Conservation (phyloP, 2,888 invertebrate species). For the Pogonocherus hispidulus region DNA sequence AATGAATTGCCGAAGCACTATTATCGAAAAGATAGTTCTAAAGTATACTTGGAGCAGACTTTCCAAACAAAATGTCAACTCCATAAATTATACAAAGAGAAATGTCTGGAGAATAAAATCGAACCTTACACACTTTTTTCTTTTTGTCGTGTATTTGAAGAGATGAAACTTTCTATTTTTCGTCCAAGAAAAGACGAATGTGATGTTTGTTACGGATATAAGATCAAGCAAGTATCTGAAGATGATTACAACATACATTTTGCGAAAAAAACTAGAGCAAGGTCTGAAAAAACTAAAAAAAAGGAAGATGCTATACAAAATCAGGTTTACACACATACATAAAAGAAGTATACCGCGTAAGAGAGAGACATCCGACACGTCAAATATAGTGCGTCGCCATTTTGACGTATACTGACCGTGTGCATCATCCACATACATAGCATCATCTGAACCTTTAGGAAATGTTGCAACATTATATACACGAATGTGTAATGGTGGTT, state of each 20-base stretch:
- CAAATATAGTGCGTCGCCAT: too few species aligned
- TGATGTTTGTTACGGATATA: too few species aligned
- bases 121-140: conserved; percentile 22
- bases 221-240: too few species aligned
- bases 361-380: too few species aligned
- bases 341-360: too few species aligned
- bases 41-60: conserved; percentile 31
- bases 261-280: conserved; percentile 26
- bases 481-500: too few species aligned
- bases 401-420: too few species aligned
- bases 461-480: too few species aligned
- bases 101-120: conserved; percentile 16
- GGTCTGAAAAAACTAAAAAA: conserved; percentile 29
- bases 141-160: background rate
- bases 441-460: too few species aligned
- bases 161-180: conserved; percentile 2
- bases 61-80: conserved; percentile 30
- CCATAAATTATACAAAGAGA: conserved; percentile 28
- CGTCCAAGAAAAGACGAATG: background rate
- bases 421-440: too few species aligned
- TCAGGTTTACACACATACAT: too few species aligned
- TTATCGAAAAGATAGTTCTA: conserved; percentile 27
- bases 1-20: conserved; percentile 27
- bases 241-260: conserved; percentile 24
- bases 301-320: too few species aligned